Percentiles rank a stretch among this genome's conserved stretches.
Conservation (phyloP, 2,113 vertebrate species). For the Heloderma charlesbogerti region DNA sequence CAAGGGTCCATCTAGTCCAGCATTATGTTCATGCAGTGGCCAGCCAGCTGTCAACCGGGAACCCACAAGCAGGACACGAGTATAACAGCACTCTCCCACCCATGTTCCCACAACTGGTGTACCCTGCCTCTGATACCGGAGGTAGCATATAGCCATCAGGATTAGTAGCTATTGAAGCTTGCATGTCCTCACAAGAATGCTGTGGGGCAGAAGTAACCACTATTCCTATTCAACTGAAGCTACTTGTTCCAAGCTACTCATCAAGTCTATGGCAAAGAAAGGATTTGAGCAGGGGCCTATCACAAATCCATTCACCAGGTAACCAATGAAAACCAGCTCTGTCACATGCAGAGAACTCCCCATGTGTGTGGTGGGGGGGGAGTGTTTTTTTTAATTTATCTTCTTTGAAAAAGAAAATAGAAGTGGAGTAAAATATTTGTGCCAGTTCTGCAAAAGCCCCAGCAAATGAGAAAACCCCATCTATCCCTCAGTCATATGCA, state of each 20-base stretch:
- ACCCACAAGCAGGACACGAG: too few species aligned
- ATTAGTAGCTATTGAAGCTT: too few species aligned
- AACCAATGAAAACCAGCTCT: not conserved
- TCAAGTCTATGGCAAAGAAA: not conserved
- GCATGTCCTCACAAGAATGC: not conserved
- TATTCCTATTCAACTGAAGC: not conserved
- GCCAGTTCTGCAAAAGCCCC: not conserved
- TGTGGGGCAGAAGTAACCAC: not conserved
- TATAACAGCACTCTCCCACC: too few species aligned
- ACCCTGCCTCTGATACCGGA: too few species aligned
- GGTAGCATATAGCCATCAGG: too few species aligned
- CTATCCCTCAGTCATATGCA: too few species aligned
- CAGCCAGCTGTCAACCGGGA: too few species aligned
- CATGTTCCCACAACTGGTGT: too few species aligned
- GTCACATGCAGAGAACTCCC: not conserved
- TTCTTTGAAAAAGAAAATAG: not conserved
- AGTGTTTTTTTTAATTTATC: not conserved
- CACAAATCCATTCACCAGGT: not conserved
- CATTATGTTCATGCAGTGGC: too few species aligned
- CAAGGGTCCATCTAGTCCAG: too few species aligned
- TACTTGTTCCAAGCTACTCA: not conserved
- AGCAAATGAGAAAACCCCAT: not conserved
- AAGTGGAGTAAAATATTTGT: not conserved
- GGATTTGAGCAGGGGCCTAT: not conserved
- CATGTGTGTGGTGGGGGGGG: too few species aligned